Conservation (phyloP, 2,113 vertebrate species). For the Cynopterus brachyotis region DNA sequence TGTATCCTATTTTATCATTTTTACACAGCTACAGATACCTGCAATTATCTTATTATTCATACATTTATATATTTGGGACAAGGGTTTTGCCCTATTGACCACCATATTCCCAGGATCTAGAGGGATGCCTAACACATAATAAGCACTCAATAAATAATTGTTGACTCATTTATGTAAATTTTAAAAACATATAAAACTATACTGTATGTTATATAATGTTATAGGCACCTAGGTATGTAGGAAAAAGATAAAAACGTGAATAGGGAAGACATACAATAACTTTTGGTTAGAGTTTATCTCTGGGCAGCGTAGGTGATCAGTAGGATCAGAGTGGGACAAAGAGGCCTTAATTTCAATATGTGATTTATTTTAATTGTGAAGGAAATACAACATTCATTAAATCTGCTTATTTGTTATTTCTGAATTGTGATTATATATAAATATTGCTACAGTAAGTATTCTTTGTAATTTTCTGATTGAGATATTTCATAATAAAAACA, state of each 20-base stretch:
- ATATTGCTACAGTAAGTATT: not conserved
- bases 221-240: not conserved
- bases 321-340: not conserved
- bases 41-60: not conserved
- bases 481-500: constrained; percentile 7
- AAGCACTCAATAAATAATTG: not conserved
- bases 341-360: not conserved
- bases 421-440: not conserved
- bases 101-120: not conserved
- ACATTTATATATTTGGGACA: not conserved
- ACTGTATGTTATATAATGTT: not conserved
- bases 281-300: not conserved
- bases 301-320: not conserved
- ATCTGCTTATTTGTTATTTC: not conserved
- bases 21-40: not conserved
- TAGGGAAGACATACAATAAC: not conserved
- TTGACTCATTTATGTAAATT: not conserved
- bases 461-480: not conserved
- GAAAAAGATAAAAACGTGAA: not conserved
- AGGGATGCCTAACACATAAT: not conserved
- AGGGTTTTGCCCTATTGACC: not conserved
- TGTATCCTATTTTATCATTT: not conserved
- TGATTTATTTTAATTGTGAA: not conserved
- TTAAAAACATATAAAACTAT: not conserved
- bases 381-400: not conserved